Base-by-base conservation (phyloP, 2,888 invertebrate species). In the Lasioglossum figueresi region DNA sequence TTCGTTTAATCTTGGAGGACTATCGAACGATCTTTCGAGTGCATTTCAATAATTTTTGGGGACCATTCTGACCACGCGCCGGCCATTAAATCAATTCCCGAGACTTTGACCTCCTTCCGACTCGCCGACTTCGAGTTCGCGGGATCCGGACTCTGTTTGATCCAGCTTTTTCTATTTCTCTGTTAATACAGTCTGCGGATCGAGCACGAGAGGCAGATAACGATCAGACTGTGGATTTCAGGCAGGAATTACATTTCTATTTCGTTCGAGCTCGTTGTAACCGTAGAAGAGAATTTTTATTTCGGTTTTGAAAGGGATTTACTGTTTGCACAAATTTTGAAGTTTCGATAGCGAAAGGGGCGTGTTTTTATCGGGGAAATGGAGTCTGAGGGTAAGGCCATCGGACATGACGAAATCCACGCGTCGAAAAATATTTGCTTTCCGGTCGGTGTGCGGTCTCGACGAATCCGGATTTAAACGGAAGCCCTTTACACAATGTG, bases 371-470 rank as follows among this genome's bases (percentile, higher is more conserved):
- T 70, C 68, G n/a, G 10, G 56, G 59, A 76, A 71, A 77, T 68
- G 27, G n/a, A 66, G 31, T 31, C 45, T n/a, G 14, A 37, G 70
- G 37, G 31, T 31, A 56, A 43, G 31, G 31, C 43, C 63, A 56
- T 37, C 37, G 52, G 68, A 45, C 40, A 68, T 76, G 66, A 82
- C 86, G 56, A 88, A 85, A 88, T 89, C 79, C 83, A 66, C 75
- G 80, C 75, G 76, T 82, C 63, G 84, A 78, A 82, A 90, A 90
- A 90, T 89, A 90, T 89, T 90, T 90, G 82, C 79, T 82, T 88
- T 86, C 72, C 37, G 68, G 90, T 82, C 83, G 78, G 66, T 76
- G 63, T 73, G 80, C 73, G 83, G 76, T 77, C 70, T 79, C 76
- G 45, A 40, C 75, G 86, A 80, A 89, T 82, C 77, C 84, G 85